Base-by-base conservation (phyloP, 2,113 vertebrate species). In the rat (Rattus norvegicus) region DNA sequence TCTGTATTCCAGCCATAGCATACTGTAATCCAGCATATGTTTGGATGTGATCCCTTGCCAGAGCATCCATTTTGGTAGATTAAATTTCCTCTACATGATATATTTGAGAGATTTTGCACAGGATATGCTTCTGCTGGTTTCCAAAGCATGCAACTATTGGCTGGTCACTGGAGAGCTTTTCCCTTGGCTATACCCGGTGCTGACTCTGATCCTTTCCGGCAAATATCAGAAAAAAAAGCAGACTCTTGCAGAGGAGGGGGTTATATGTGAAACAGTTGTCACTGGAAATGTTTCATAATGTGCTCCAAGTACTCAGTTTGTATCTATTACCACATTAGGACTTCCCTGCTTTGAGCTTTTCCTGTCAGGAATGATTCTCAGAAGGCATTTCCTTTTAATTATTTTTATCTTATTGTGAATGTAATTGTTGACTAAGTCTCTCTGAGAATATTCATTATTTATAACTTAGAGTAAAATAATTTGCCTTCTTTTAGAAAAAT, bases 321-420 rank as follows among this genome's bases (percentile, higher is more conserved):
- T 14, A 77, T 22, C 11, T 11, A 39, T 79, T 79, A n/a, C 88
- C 26, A 4, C 14, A n/a, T 56, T n/a, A 69, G 10, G 12, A 5
- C 5, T 69, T 85, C 24, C 19, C 10, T 39, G 30, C 81, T 93
- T 84, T 91, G 88, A 84, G 69, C 2, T 70, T 47, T 92, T 16
- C 14, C 43, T 90, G 4, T 90, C 39, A 86, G 39, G 94, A 92
- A 39, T 67, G 49, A 76, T 81, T 90, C 7, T 91, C 65, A 80
- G 56, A 86, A 72, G 43, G 7, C 47, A 91, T 67, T 63, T 95
- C 4, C 61, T 92, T 92, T 84, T 69, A 67, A 85, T 67, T 88
- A 59, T 80, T 93, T 87, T 33, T 84, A 93, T 76, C 17, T 92
- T 77, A 93, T 56, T 67, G 12, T 49, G 52, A 94, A 92, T 92